These are phyloP conservation scores for Micrasema longulum DNA, from an alignment of 1,140 invertebrate species.

Conservation along the genomic window DNA sequence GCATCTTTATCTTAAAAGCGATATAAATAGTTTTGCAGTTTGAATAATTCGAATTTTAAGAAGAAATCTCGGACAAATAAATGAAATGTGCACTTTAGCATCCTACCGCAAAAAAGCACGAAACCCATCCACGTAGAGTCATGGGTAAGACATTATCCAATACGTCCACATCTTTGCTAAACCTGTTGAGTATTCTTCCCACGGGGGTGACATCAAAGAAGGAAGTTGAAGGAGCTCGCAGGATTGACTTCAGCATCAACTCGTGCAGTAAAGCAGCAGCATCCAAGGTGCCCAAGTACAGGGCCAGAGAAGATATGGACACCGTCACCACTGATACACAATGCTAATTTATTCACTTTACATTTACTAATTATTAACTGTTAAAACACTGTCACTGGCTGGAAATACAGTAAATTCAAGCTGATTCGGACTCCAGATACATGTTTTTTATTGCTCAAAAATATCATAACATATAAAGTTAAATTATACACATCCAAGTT, in stretches of 20 bases:
- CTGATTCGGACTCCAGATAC: no score
- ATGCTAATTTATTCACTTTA: slow-evolving; percentile 22
- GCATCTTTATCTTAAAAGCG: no score
- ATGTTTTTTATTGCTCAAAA: no score
- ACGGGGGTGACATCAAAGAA: slow-evolving; percentile 91
- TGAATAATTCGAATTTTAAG: no score
- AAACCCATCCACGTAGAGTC: slow-evolving; percentile 77
- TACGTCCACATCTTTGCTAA: slow-evolving; percentile 86
- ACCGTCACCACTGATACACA: slow-evolving; percentile 73
- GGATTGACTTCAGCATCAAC: slow-evolving; percentile 75
- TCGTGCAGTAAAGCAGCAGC: slow-evolving; percentile 77
- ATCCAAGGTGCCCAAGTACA: slow-evolving; percentile 78
- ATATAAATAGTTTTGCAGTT: no score
- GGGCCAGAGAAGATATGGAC: slow-evolving; percentile 75
- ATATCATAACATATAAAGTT: no score
- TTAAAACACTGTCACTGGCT: no score
- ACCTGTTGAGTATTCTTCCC: slow-evolving; percentile 87
- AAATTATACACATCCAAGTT: no score
- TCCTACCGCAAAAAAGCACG: slow-evolving; percentile 78
- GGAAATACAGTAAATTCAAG: no score
- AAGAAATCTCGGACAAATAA: no score
- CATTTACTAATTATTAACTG: no score
- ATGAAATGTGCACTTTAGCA: background rate
- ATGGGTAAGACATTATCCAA: slow-evolving; percentile 81
- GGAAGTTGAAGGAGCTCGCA: slow-evolving; percentile 77